Evolutionary conservation across 2,797 vertebrate species (phyloP).

Genomic region (Enteromius trimaculatus): DNA sequence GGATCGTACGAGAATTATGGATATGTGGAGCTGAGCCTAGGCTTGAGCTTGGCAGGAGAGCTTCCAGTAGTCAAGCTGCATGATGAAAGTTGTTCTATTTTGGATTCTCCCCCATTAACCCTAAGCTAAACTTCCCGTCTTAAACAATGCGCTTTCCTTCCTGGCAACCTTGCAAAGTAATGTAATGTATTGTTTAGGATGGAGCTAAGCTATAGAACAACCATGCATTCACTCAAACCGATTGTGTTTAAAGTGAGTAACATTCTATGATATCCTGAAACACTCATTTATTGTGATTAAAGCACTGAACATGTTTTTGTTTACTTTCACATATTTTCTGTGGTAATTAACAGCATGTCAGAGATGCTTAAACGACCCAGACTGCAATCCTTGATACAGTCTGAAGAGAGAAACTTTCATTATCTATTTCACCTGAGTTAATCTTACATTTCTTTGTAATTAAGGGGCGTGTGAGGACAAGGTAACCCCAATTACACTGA

Average conservation of each 20-base stretch:
- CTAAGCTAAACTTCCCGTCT: constrained; percentile 63
- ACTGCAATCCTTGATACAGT: not conserved
- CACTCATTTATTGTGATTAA: not conserved
- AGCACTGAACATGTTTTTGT: not conserved
- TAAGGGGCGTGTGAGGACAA: not conserved
- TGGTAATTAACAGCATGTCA: no score
- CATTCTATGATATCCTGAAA: constrained; percentile 14
- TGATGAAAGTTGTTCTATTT: constrained; percentile 60
- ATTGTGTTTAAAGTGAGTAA: not conserved
- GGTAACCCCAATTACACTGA: not conserved
- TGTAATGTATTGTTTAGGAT: constrained; percentile 11
- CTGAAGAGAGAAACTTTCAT: not conserved
- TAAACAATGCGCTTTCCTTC: constrained; percentile 65
- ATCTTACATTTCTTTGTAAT: constrained; percentile 3
- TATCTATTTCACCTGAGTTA: constrained; percentile 1
- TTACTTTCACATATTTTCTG: not conserved
- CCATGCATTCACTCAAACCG: not conserved
- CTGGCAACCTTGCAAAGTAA: constrained; percentile 39
- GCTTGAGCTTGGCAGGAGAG: not conserved
- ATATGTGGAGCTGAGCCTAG: not conserved
- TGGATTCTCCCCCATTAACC: constrained; percentile 23
- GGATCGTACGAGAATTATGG: not conserved
- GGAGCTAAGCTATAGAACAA: not conserved
- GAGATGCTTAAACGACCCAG: not conserved
- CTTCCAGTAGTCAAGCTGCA: constrained; percentile 2